phyloP scores from a whole-genome alignment of 2,797 vertebrate genomes.

The Synanceia verrucosa region DNA sequence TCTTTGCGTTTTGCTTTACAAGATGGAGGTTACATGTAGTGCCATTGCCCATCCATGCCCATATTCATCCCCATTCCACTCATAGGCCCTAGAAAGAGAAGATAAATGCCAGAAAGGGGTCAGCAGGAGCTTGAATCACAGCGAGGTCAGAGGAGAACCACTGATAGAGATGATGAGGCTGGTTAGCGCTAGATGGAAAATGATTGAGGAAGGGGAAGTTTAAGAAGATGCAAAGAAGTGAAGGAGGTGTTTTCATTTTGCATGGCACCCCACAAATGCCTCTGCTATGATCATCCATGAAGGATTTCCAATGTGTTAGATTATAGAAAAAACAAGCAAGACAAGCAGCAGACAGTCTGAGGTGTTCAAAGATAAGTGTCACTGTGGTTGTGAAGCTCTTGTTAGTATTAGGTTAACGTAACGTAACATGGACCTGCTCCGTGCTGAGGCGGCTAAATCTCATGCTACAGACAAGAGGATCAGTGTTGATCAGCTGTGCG shows the following conservation, averaged over 20 bases:
- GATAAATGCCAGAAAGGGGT: conserved; percentile 85
- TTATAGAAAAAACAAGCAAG: conserved; percentile 69
- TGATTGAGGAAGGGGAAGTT: conserved; percentile 28
- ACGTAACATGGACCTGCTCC: conserved; percentile 26
- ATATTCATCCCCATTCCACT: conserved; percentile 94
- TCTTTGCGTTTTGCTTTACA: conserved; percentile 89
- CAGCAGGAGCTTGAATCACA: conserved; percentile 79
- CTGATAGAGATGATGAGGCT: conserved; percentile 45
- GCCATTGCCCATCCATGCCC: conserved; percentile 93
- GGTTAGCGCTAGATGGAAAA: conserved; percentile 63
- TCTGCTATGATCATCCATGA: conserved; percentile 31
- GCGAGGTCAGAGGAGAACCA: conserved; percentile 69
- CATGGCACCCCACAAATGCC: conserved; percentile 18
- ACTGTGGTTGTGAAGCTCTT: conserved; percentile 15
- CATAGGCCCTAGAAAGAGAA: conserved; percentile 88
- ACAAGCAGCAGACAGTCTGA: conserved; percentile 69
- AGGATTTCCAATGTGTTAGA: conserved; percentile 40
- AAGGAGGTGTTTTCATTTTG: conserved; percentile 23
- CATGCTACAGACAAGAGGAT: conserved; percentile 50
- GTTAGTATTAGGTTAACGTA: conserved; percentile 44
- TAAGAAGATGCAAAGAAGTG: conserved; percentile 23
- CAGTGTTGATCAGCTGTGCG: conserved; percentile 26
- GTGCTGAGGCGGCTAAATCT: conserved; percentile 42
- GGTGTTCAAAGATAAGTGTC: conserved; percentile 8
- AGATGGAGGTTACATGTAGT: conserved; percentile 91